Evolutionary conservation across 1,140 invertebrate species (phyloP).

Genomic region (Leptopilina clavipes): DNA sequence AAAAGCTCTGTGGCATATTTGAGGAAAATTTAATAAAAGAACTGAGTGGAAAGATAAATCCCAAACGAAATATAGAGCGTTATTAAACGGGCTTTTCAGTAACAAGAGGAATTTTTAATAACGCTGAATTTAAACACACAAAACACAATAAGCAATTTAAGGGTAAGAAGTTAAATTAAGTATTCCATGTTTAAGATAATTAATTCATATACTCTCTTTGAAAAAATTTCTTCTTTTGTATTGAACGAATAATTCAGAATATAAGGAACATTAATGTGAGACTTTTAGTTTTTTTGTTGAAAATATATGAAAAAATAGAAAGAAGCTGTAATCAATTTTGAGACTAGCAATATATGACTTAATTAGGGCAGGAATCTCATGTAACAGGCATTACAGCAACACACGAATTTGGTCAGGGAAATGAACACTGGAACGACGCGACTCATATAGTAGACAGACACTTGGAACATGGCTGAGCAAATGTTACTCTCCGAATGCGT

Average conservation of each 20-base stretch:
- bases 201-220: too few species aligned
- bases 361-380: not conserved
- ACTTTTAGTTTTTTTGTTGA: too few species aligned
- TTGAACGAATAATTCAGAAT: too few species aligned
- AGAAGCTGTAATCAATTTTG: not conserved
- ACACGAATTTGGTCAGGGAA: conserved; percentile 10
- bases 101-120: not conserved
- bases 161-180: not conserved
- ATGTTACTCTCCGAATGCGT: not conserved
- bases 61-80: not conserved
- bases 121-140: not conserved
- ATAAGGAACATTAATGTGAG: too few species aligned
- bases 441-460: not conserved
- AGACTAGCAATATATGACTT: not conserved
- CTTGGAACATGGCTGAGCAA: conserved; percentile 2
- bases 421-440: not conserved
- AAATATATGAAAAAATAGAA: not conserved
- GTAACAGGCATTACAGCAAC: not conserved
- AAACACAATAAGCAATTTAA: not conserved
- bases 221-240: too few species aligned
- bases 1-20: not conserved
- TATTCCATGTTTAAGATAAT: too few species aligned
- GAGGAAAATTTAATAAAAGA: not conserved
- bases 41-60: not conserved
- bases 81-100: not conserved